Conservation (phyloP, 2,888 invertebrate genomes). For the Tortricodes alternella region DNA sequence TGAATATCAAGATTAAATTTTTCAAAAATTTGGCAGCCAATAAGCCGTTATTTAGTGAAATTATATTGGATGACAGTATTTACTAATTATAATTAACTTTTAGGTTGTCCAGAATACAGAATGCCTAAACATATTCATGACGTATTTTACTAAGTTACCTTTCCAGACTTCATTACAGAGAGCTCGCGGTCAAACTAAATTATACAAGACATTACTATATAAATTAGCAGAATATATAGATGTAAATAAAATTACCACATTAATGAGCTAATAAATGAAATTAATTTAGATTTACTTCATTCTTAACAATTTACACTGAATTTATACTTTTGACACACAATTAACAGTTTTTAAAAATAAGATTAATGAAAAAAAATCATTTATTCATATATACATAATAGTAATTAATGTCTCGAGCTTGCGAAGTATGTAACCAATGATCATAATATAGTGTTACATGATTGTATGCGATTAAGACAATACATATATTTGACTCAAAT, state of each 20-base stretch:
- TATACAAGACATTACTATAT: constrained; percentile 71
- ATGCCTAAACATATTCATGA: constrained; percentile 10
- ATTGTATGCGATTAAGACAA: constrained; percentile 1
- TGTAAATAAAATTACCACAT: constrained; percentile 57
- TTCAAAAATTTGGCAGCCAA: constrained; percentile 34
- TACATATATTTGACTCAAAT: constrained; percentile 13
- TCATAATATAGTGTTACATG: constrained; percentile 35
- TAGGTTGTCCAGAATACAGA: background rate
- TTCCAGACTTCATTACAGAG: constrained; percentile 63
- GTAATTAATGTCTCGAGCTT: constrained; percentile 35
- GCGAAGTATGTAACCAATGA: constrained; percentile 35
- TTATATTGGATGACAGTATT: constrained; percentile 33
- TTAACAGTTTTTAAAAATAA: constrained; percentile 44
- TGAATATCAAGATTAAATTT: constrained; percentile 46
- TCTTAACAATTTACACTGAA: constrained; percentile 74
- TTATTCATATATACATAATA: constrained; percentile 66
- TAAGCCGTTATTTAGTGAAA: constrained; percentile 44
- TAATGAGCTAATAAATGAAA: constrained; percentile 66
- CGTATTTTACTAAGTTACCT: constrained; percentile 43
- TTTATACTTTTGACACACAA: constrained; percentile 55
- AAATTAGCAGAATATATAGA: constrained; percentile 57
- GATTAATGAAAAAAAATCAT: constrained; percentile 51
- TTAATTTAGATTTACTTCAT: constrained; percentile 56
- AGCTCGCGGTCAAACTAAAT: constrained; percentile 65
- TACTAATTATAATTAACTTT: constrained; percentile 4